These are phyloP conservation scores for Orcinus orca DNA, from an alignment of 2,113 vertebrate species.

Conservation along the genomic window DNA sequence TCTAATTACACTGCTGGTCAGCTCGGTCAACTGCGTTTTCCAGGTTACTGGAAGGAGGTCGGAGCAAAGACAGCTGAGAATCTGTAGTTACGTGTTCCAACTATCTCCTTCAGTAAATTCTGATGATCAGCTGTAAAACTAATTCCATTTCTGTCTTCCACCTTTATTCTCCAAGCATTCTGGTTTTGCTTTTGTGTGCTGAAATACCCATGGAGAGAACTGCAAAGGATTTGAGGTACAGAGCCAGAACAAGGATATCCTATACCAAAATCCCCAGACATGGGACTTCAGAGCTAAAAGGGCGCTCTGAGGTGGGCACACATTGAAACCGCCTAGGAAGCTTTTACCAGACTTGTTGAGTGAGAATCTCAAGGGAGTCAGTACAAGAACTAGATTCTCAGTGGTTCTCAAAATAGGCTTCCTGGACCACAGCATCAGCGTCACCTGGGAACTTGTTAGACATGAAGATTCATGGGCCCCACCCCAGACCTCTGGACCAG, in stretches of 20 bases:
- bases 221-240: not conserved
- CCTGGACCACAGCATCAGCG: not conserved
- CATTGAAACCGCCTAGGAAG: not conserved
- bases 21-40: not conserved
- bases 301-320: not conserved
- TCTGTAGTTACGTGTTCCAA: not conserved
- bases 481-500: not conserved
- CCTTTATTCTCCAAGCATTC: not conserved
- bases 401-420: not conserved
- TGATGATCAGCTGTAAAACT: not conserved
- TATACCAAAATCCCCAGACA: not conserved
- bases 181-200: not conserved
- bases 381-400: not conserved
- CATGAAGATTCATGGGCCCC: not conserved
- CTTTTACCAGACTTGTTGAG: not conserved
- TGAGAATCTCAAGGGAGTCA: not conserved
- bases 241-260: not conserved
- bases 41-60: not conserved
- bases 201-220: not conserved
- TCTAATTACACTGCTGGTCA: not conserved
- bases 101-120: not conserved
- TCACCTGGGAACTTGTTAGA: not conserved
- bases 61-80: not conserved
- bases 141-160: not conserved
- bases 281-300: not conserved